Base-by-base conservation (phyloP, 2,888 invertebrate genomes). In the Drosophila leonis region DNA sequence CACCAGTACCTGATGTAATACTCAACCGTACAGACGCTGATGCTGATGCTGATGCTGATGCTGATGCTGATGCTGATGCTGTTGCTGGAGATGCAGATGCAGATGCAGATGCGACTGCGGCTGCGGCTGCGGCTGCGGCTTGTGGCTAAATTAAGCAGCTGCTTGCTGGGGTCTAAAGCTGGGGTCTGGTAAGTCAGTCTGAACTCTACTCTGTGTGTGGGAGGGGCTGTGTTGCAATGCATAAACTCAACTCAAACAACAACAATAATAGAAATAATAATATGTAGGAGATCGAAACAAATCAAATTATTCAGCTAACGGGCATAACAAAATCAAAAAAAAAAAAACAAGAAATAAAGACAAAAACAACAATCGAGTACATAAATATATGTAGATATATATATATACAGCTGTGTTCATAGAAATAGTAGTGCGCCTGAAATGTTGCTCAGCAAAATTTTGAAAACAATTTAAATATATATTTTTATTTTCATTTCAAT, bases 1-100 rank as follows among this genome's bases (percentile, higher is more conserved):
- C 94, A 97, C 98, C 98, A 98, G 98, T 98, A 98, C 98, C 98
- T 98, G 98, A 98, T 98, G 98, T 98, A 98, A 98, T 98, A 98
- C 98, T 98, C 98, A 97, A 94, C 95, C 94, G 94, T 96, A 94
- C 94, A 94, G 94, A 80, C 93, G 94, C 95, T 82, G 61, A 44
- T 57, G 46, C 33, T 48, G 46, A 52, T 61, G 51, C 61, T 37
- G 75, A 41, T 64, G 61, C 55, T 51, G 44, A 15, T 48, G 62
- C 8, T 31, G 46, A 33, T 69, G 59, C 42, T 18, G 31, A 83
- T 37, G 55, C 42, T 27, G 42, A 29, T 15, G 31, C 55, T 51
- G 44, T n/a, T 48, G 62, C 8, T 29, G 51, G 51, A n/a, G 46
- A 33, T 69, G 59, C 39, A 24, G 31, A 83, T 37, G 55, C 42